Conservation (phyloP, 2,797 vertebrate genomes). For the Oryzias sinensis region DNA sequence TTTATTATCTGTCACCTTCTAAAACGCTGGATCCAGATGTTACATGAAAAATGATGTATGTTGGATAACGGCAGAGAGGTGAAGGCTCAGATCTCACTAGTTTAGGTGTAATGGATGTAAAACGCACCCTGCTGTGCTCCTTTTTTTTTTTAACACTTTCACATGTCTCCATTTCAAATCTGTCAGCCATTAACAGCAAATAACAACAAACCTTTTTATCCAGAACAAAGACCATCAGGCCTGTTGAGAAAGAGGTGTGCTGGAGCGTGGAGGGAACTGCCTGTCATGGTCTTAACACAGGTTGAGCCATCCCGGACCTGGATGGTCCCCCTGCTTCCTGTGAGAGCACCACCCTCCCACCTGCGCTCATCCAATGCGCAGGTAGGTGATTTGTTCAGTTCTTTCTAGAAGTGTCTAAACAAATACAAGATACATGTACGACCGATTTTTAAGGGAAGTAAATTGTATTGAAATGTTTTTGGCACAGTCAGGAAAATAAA, state of each 20-base stretch:
- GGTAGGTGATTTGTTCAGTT: not conserved
- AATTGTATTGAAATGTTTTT: too few species aligned
- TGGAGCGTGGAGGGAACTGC: slow-evolving; percentile 60
- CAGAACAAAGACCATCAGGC: slow-evolving; percentile 60
- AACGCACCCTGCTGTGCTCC: not conserved
- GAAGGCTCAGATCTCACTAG: not conserved
- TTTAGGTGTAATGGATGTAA: not conserved
- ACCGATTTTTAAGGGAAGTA: too few species aligned
- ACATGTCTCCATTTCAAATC: slow-evolving; percentile 58
- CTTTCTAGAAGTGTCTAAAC: too few species aligned
- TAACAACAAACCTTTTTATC: slow-evolving; percentile 80
- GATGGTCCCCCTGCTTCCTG: slow-evolving; percentile 6
- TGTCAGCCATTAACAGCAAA: slow-evolving; percentile 82
- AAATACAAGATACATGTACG: too few species aligned
- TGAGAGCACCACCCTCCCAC: slow-evolving; percentile 3
- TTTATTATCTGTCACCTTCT: slow-evolving; percentile 16
- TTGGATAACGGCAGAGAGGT: not conserved
- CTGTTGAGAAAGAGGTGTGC: slow-evolving; percentile 73
- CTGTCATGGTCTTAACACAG: slow-evolving; percentile 43
- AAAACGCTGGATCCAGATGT: not conserved
- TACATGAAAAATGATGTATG: slow-evolving; percentile 4
- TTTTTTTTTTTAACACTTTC: slow-evolving; percentile 46
- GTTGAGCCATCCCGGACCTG: slow-evolving; percentile 39
- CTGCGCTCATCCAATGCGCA: not conserved
- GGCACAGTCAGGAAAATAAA: too few species aligned